phyloP scores from a whole-genome alignment of 2,113 vertebrate genomes.

The Thalassarche chlororhynchos region DNA sequence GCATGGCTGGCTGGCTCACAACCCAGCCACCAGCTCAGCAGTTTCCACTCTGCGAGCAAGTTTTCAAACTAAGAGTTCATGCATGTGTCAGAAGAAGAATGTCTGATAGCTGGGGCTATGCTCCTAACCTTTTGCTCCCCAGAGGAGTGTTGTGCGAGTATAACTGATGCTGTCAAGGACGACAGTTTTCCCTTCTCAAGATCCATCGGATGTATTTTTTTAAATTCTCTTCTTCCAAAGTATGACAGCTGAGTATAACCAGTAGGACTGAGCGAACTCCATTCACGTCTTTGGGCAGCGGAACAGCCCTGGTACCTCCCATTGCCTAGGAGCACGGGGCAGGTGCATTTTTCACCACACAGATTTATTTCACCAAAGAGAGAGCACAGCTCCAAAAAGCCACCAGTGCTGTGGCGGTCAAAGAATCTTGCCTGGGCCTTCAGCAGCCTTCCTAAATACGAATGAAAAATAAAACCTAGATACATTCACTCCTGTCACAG shows the following conservation, averaged over 20 bases:
- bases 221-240: background rate
- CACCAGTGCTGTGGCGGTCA: background rate
- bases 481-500: background rate
- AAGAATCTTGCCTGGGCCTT: background rate
- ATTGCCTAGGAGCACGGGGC: rapidly evolving
- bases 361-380: background rate
- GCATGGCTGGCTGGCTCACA: background rate
- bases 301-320: background rate
- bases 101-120: background rate
- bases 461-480: background rate
- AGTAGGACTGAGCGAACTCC: background rate
- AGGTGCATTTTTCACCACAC: background rate
- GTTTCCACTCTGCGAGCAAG: background rate
- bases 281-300: background rate
- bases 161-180: background rate
- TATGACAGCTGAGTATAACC: background rate
- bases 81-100: background rate
- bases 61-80: background rate
- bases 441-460: background rate
- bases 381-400: background rate
- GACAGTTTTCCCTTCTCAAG: background rate
- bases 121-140: background rate
- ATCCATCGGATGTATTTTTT: rapidly evolving
- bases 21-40: background rate
- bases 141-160: background rate